Base-by-base conservation (phyloP, 2,797 vertebrate species). In the Smutsia gigantea region DNA sequence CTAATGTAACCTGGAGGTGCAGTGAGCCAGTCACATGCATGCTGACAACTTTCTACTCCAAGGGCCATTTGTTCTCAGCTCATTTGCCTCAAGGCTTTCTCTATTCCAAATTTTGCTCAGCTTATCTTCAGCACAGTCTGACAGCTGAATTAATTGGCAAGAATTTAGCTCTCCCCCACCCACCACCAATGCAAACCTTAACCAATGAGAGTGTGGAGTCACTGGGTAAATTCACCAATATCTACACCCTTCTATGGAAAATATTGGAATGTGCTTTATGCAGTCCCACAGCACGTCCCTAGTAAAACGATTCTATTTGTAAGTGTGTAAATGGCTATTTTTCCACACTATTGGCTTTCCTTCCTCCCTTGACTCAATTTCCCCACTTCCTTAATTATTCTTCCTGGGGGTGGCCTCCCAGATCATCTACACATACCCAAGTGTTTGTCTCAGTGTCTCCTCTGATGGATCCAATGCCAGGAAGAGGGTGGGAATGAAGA, bases 11-110 rank as follows among this genome's bases (percentile, higher is more conserved):
- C 27, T 49, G 7, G 6, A 68, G 12, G 18, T 10, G 8, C 4
- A 7, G 4, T 34, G n/a, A 27, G 53, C 15, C 7, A 0, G 27
- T 53, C 10, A 46, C 3, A 0, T 11, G 18, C 7, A 15, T 27
- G 1, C 4, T 46, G 8, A 55, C 19, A 27, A 1, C 18, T 8
- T 75, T 14, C 37, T 9, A 13, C 0, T 21, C 29, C 39, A 49
- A 11, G 5, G n/a, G 8, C 29, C 53, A 46, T 29, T 64, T 8
- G 0, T 27, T 69, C 4, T 39, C 25, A 74, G 69, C 23, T 74
- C 21, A 25, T 42, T 14, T 37, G 29, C 37, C n/a, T 86, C 23
- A 69, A 61, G 74, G 0, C 7, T 51, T 64, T 75, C 29, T 25
- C 21, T 68, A 51, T 88, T 85, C 8, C 72, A 53, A 82, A 51